Evolutionary conservation across 2,888 invertebrate genomes (phyloP).

Genomic region (Calameuta pallipes): DNA sequence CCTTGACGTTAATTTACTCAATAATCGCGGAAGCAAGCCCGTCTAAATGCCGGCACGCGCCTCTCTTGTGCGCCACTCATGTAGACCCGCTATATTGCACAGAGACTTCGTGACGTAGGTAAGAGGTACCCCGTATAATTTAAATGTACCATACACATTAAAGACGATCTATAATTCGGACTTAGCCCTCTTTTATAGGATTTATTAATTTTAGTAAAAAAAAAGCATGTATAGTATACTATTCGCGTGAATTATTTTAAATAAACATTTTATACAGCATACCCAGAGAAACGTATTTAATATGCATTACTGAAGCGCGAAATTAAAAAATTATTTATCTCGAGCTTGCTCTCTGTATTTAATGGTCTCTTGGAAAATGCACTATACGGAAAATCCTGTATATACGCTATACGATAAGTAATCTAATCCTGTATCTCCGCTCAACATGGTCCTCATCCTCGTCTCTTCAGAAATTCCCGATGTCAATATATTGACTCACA

Average conservation of each 20-base stretch:
- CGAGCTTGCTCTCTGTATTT: not conserved
- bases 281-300: not conserved
- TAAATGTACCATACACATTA: not conserved
- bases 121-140: not conserved
- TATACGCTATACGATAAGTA: conserved; percentile 36
- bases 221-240: not conserved
- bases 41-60: conserved; percentile 60
- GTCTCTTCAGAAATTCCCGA: conserved; percentile 15
- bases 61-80: conserved; percentile 15
- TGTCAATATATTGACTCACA: conserved; percentile 7
- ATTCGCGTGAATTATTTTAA: not conserved
- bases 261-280: not conserved
- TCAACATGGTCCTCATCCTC: conserved; percentile 24
- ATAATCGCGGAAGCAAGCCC: conserved; percentile 58
- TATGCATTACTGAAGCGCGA: not conserved
- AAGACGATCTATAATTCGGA: not conserved
- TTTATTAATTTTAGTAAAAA: not conserved
- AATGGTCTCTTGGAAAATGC: not conserved
- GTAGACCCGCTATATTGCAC: not conserved
- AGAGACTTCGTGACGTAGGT: not conserved
- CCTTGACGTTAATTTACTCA: conserved; percentile 62
- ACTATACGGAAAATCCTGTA: not conserved
- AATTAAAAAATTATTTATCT: not conserved
- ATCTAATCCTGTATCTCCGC: conserved; percentile 46
- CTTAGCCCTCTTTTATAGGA: not conserved